Base-by-base conservation (phyloP, 2,797 vertebrate genomes). In the Clarias fuscus region DNA sequence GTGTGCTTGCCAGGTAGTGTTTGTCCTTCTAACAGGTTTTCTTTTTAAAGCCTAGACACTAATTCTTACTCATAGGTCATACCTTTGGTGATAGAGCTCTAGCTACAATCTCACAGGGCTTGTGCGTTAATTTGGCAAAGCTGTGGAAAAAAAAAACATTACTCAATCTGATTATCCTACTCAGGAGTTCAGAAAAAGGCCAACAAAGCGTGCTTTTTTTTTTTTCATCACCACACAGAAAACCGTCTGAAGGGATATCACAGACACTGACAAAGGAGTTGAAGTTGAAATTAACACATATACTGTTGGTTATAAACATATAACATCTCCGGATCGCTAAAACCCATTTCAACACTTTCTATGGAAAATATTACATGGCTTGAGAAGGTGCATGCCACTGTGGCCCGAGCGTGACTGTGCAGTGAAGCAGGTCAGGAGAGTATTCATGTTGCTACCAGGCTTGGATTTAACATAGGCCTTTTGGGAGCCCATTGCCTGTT, bases 371-470 rank as follows among this genome's bases (percentile, higher is more conserved):
- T 93, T 93, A 93, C 95, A 94, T 94, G 93, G 93, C 91, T 91
- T 91, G 93, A 94, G 93, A 91, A 93, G 93, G 94, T 94, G 91
- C 92, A 95, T 94, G 93, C 92, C 92, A 78, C 73, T 87, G 90
- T 95, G 94, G 91, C 93, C 94, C 94, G 91, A 90, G 90, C 88
- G 84, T 93, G 93, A 94, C 94, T 81, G 58, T 14, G 0, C 72
- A 20, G 76, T 83, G 85, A 88, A 43, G 73, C 40, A 77, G 85
- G 71, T 86, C 80, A 71, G 92, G 90, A 89, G 88, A 91, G 94
- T 93, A 92, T 91, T 91, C 87, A 83, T 90, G 85, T 86, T 88
- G 89, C 90, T 94, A 94, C 95, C 92, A 94, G 92, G 93, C 92
- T 93, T 93, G 92, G 88, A 62, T 86, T 83, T 61, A 48, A 83